Conservation (phyloP, 2,888 invertebrate genomes). For the Dorcus parallelipipedus region DNA sequence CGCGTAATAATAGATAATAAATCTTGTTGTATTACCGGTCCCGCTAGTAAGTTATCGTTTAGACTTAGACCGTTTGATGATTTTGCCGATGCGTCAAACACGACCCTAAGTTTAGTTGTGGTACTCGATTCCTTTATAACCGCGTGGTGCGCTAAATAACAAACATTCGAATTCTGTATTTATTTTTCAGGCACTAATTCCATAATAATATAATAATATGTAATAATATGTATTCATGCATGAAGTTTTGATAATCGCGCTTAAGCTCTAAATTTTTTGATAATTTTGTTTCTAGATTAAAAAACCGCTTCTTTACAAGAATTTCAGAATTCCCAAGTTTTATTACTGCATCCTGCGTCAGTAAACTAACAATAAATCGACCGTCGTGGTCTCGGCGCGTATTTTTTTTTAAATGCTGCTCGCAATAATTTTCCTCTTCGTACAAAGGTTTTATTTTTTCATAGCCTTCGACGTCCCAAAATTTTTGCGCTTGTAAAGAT, state of each 20-base stretch:
- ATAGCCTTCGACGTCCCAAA: too few relatives aligned
- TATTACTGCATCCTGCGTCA: too few relatives aligned
- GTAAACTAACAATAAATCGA: neutral
- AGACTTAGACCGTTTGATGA: neutral
- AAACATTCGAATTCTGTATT: neutral
- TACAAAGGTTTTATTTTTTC: too few relatives aligned
- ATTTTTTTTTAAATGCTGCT: too few relatives aligned
- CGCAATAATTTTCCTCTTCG: too few relatives aligned
- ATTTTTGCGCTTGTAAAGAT: too few relatives aligned
- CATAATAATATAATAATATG: too few relatives aligned
- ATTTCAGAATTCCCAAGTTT: too few relatives aligned
- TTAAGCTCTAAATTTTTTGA: neutral
- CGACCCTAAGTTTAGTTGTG: neutral
- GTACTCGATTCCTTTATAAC: neutral
- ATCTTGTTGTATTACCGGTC: too few relatives aligned
- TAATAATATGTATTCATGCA: neutral
- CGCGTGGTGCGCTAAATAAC: neutral
- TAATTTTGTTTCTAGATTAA: too few relatives aligned
- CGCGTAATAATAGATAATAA: constrained; percentile 31
- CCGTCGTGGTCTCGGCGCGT: neutral
- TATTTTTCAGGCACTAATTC: neutral
- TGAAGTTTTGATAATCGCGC: neutral
- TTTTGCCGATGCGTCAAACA: neutral
- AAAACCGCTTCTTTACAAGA: too few relatives aligned
- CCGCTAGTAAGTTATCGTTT: constrained; percentile 8